Base-by-base conservation (phyloP, 2,113 vertebrate species). In the Trematomus loennbergii region DNA sequence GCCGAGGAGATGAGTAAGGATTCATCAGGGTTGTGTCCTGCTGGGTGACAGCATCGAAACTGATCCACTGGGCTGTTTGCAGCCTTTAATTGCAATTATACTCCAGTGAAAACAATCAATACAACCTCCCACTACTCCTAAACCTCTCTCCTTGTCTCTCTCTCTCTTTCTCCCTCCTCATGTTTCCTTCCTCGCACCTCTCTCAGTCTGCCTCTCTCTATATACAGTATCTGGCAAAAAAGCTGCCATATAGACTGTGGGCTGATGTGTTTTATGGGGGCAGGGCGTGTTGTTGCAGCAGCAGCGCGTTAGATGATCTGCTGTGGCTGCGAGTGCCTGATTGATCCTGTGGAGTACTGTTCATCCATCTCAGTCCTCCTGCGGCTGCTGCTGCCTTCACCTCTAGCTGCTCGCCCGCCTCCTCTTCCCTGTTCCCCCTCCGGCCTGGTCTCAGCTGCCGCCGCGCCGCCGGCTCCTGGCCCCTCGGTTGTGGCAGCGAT, bases 51-150 rank as follows among this genome's bases (percentile, higher is more conserved):
- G 83, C 69, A 70, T 69, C 52, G 84, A 93, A 92, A 94, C 76
- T 85, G 84, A 93, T 93, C 92, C 87, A 87, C 82, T 69, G 81
- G 60, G 22, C 86, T 88, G 85, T 88, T 94, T 89, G 88, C 91
- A 93, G 84, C 81, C 83, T 93, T 90, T 94, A 95, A 95, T 95
- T 92, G 93, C 93, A 94, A 93, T 94, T 91, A 95, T 77, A 91
- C 86, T 79, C 85, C 89, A 91, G 87, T 82, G 88, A 87, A 94
- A 94, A 92, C 90, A 93, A 95, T 95, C 92, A 79, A 95, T 94
- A 89, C n/a, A 65, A 65, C 33, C 70, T 70, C 58, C 60, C 2
- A 54, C 82, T n/a, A 11, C 11, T 22, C 49, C 29, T 40, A 40
- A 40, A 40, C 49, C 3, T 49, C 25, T 12, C 15, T 40, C 12